Conservation (phyloP, 2,797 vertebrate species). For the Melanotaenia trifasciata region DNA sequence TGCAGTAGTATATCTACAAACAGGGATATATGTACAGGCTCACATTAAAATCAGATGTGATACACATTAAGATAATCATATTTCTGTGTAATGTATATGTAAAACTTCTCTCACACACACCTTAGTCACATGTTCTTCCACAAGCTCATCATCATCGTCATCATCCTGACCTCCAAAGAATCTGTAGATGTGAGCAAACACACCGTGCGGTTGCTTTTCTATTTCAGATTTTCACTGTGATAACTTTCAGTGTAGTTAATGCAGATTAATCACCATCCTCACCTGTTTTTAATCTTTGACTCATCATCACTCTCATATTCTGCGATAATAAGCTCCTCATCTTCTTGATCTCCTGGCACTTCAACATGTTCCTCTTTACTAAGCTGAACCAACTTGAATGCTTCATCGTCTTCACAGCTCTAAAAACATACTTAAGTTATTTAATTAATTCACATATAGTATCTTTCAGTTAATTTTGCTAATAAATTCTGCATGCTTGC, state of each 20-base stretch:
- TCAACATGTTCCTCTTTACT: conserved; percentile 82
- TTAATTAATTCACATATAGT: background rate
- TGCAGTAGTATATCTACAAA: conserved; percentile 96
- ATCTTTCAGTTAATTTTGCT: background rate
- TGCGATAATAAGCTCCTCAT: conserved; percentile 91
- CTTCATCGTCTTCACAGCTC: conserved; percentile 89
- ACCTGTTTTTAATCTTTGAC: conserved; percentile 78
- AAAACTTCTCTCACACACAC: conserved; percentile 62
- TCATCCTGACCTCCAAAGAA: conserved; percentile 81
- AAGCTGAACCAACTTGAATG: conserved; percentile 85
- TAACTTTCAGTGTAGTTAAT: background rate
- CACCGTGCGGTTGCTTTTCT: background rate
- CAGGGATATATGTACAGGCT: conserved; percentile 5
- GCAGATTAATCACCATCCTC: background rate
- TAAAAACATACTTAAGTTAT: conserved; percentile 47
- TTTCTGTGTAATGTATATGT: background rate
- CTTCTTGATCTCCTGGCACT: conserved; percentile 76
- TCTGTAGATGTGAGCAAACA: conserved; percentile 72
- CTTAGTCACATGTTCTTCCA: conserved; percentile 95
- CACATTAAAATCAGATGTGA: background rate
- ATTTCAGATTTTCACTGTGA: background rate
- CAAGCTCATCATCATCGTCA: conserved; percentile 89
- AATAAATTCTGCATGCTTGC: background rate
- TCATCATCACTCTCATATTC: conserved; percentile 98
- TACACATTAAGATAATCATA: background rate